Base-by-base conservation (phyloP, 1,140 invertebrate genomes). In the Helicoverpa armigera region DNA sequence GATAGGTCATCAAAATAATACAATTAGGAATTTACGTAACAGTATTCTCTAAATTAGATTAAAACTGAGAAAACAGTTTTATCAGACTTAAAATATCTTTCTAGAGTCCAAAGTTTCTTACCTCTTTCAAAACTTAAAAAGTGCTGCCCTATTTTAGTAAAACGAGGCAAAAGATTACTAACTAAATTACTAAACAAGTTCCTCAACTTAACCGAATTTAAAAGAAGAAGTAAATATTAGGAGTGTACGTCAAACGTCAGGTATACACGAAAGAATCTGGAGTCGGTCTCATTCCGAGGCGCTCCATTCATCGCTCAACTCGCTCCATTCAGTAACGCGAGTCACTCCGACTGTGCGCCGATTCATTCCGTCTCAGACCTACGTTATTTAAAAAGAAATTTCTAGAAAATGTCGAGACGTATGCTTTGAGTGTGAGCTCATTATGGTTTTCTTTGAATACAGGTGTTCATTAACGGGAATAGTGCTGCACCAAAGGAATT, bases 401-500 rank as follows among this genome's bases (percentile, higher is more conserved):
- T 85, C 86, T 85, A 90, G 76, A 87, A 86, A 88, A 82, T 74
- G 75, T 82, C 75, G 76, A 85, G 89, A 90, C 88, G 86, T 88
- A 83, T 85, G 83, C 83, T 88, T 88, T 88, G 85, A 90, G 89
- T 86, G 86, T 85, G 87, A 83, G 88, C 88, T 92, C 90, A 92
- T 92, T 91, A 92, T 88, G 82, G 86, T 84, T 83, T 91, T 91
- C 88, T 91, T 90, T 91, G 88, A 91, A 92, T 90, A 88, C 87
- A 87, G 87, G 84, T 87, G 82, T 90, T 92, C 91, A 89, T 91
- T 92, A 92, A 87, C 87, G 81, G 85, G 81, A 56, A 73, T 80
- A 83, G 84, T 86, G 83, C 79, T 65, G 58, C 60, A 16, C 65
- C 69, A 73, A 80, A 84, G 87, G 90, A 90, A 91, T 92, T 92